Base-by-base conservation (phyloP, 2,113 vertebrate species). In the Antechinus stuartii region DNA sequence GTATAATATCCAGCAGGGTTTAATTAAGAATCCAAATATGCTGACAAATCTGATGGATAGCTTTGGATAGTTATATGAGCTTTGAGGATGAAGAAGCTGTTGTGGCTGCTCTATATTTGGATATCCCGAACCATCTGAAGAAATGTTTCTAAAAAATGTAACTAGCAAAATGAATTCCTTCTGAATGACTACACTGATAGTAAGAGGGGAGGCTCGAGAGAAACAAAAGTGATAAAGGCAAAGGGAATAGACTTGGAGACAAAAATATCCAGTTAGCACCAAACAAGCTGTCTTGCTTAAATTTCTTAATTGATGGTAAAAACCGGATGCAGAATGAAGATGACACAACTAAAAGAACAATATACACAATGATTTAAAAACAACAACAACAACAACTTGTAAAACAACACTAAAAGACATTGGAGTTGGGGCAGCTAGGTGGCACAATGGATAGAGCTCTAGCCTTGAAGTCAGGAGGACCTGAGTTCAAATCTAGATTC, bases 1-100 rank as follows among this genome's bases (percentile, higher is more conserved):
- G 96, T 95, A 97, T 91, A 94, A 26, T 30, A 95, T 93, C 96
- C 97, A 97, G 95, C 93, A 96, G 98, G 84, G 94, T 95, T 97
- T 98, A 96, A 97, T 98, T 96, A 97, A 95, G 96, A 95, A 96
- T 89, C 93, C 95, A 25, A 92, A 68, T 68, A 89, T 56, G 92
- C 96, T 94, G 96, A 94, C 96, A 94, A 95, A 89, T 0, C 2
- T 95, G 96, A 97, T 95, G 95, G 94, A 97, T 93, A 94, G 93
- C 95, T 56, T 50, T 90, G 94, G 95, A 84, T 30, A 97, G 92
- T 93, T 10, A 2, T 90, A 93, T 93, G 97, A 53, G 57, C 92
- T 61, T 89, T 93, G 96, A 90, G 90, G 95, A 93, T 84, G 96
- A 57, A 97, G 94, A 93, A 52, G 93, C 84, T 84, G 91, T 50